A percentile compares a stretch with the other conserved stretches of the same genome.
These are phyloP conservation scores for Scaptomyza tumidula DNA, from an alignment of 2,888 invertebrate species.

Conservation along the genomic window DNA sequence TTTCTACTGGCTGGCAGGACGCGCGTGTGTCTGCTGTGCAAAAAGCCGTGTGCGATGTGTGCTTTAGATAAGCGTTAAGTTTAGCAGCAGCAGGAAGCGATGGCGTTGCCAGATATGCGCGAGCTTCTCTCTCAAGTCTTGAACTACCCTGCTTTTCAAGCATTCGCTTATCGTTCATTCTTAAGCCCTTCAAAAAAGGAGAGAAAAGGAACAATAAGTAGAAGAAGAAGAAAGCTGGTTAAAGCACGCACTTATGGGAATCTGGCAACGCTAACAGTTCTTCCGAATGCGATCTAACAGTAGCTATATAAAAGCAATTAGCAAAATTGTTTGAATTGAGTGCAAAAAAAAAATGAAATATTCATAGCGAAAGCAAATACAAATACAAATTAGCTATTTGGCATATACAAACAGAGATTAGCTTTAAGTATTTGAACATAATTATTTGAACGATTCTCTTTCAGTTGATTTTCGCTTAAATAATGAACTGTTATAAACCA, in stretches of 20 bases:
- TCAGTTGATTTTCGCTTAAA: not conserved
- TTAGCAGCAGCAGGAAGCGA: slow-evolving; percentile 50
- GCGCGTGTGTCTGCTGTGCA: slow-evolving; percentile 21
- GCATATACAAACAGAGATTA: too few species aligned
- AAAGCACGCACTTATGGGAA: slow-evolving; percentile 1
- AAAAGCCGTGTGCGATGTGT: slow-evolving; percentile 52
- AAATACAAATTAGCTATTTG: too few species aligned
- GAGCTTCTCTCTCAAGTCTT: not conserved
- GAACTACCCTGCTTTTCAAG: slow-evolving; percentile 13
- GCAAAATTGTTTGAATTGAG: too few species aligned
- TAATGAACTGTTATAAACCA: not conserved
- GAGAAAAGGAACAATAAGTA: too few species aligned
- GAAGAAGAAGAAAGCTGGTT: too few species aligned
- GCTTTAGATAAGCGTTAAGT: slow-evolving; percentile 49
- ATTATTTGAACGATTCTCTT: not conserved
- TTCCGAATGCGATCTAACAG: not conserved
- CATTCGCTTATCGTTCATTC: slow-evolving; percentile 3
- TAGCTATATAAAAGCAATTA: too few species aligned
- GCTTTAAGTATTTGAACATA: not conserved
- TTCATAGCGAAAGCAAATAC: too few species aligned
- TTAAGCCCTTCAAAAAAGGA: too few species aligned
- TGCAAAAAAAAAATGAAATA: too few species aligned
- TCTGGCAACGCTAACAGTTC: slow-evolving; percentile 41
- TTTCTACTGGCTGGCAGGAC: not conserved
- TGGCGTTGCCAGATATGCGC: slow-evolving; percentile 62